Conservation (phyloP, 2,113 vertebrate species). For the Forbesichthys agassizii region DNA sequence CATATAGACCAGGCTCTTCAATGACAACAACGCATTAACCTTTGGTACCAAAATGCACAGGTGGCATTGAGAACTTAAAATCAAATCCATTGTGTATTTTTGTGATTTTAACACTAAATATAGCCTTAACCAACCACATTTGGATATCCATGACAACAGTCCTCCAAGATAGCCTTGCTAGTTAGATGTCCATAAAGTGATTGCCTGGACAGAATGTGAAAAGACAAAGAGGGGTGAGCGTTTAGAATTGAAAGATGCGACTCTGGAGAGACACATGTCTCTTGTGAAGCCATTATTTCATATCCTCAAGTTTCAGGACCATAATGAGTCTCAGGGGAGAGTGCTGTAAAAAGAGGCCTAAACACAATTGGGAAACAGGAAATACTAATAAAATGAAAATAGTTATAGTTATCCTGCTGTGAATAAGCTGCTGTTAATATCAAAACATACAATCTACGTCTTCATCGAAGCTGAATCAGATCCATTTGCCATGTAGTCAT, state of each 20-base stretch:
- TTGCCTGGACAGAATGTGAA: conserved; percentile 21
- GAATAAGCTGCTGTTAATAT: conserved; percentile 11
- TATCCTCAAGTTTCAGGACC: conserved; percentile 53
- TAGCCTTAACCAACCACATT: conserved; percentile 27
- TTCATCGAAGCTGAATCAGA: too few relatives aligned
- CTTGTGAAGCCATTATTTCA: conserved; percentile 61
- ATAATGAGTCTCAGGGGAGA: conserved; percentile 54
- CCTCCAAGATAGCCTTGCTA: conserved; percentile 23
- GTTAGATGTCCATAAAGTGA: conserved; percentile 25
- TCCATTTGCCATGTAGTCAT: too few relatives aligned
- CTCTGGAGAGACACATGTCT: conserved; percentile 38
- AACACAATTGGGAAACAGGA: conserved; percentile 38
- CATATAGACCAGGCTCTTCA: too few relatives aligned
- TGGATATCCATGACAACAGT: conserved; percentile 48
- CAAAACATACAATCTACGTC: too few relatives aligned
- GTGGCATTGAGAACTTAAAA: conserved; percentile 11
- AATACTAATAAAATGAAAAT: conserved; percentile 28
- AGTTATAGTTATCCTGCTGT: conserved; percentile 31
- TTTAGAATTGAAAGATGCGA: conserved; percentile 29
- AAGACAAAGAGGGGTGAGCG: not conserved
- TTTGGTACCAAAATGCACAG: too few relatives aligned
- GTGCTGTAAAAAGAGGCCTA: conserved; percentile 28
- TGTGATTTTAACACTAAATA: conserved; percentile 21
- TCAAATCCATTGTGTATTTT: conserved; percentile 11
- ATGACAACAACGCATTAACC: too few relatives aligned